These are phyloP conservation scores for Cuniculus paca DNA, from an alignment of 2,797 vertebrate species.

Conservation along the genomic window DNA sequence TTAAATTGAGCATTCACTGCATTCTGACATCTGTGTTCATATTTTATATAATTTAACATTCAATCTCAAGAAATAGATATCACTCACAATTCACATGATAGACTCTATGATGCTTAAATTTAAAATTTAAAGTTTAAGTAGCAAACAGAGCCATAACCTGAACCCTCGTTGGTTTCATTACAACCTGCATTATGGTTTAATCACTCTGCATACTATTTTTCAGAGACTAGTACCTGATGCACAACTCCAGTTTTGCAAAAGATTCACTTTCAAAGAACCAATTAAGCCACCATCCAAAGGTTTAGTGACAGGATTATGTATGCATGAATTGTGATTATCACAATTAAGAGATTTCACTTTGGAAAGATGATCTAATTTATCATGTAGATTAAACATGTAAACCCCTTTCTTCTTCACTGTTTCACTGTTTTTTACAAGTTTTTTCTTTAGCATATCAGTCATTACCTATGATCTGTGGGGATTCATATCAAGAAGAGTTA, in stretches of 20 bases:
- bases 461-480: conserved; percentile 39
- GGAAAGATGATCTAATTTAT: conserved; percentile 53
- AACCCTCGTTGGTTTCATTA: not conserved
- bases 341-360: conserved; percentile 61
- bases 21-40: not conserved
- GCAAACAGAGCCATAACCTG: not conserved
- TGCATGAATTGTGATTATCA: conserved; percentile 65
- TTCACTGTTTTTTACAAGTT: conserved; percentile 12
- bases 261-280: conserved; percentile 58
- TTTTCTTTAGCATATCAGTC: conserved; percentile 36
- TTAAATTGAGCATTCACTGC: not conserved
- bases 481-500: conserved; percentile 58
- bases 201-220: not conserved
- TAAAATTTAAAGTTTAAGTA: not conserved
- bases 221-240: not conserved
- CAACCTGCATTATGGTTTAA: not conserved
- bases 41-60: not conserved
- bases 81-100: not conserved
- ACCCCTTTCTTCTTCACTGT: not conserved
- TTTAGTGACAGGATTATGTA: conserved; percentile 33
- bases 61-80: not conserved
- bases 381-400: conserved; percentile 69
- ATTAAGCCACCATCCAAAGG: conserved; percentile 47
- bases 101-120: not conserved
- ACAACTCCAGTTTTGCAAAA: not conserved